phyloP scores from a whole-genome alignment of 2,888 invertebrate genomes.

The Alviniconcha strummeri region DNA sequence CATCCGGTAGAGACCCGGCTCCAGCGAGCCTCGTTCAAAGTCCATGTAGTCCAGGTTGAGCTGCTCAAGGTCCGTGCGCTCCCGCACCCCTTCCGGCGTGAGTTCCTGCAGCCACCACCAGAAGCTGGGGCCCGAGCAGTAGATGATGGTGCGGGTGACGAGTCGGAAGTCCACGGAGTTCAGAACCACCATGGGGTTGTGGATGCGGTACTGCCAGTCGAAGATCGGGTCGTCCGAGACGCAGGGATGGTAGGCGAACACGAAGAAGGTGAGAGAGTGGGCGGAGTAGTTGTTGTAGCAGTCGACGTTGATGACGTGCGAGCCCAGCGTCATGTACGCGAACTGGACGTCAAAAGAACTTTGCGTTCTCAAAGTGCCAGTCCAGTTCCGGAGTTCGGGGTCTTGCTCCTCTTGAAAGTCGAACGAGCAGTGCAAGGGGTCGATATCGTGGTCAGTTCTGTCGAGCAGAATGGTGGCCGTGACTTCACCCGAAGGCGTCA shows the following conservation, averaged over 20 bases:
- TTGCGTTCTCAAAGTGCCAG: background rate
- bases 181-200: background rate
- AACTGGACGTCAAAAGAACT: background rate
- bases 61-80: background rate
- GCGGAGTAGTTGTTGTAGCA: slow-evolving; percentile 1
- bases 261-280: background rate
- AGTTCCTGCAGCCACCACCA: background rate
- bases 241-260: background rate
- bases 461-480: background rate
- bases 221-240: slow-evolving; percentile 27
- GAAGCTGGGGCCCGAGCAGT: slow-evolving; percentile 3
- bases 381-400: background rate
- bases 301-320: background rate
- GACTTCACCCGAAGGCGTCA: background rate
- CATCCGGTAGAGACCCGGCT: slow-evolving; percentile 19
- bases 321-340: slow-evolving; percentile 1
- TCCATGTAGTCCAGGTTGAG: background rate
- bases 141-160: slow-evolving; percentile 24
- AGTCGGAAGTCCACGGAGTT: background rate
- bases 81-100: background rate
- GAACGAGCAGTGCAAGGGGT: background rate
- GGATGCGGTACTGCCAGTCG: slow-evolving; percentile 9
- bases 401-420: slow-evolving; percentile 4
- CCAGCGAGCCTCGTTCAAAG: background rate
- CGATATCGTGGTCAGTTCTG: background rate